Evolutionary conservation across 2,113 vertebrate species (phyloP).

Genomic region (Indicator maculatus): DNA sequence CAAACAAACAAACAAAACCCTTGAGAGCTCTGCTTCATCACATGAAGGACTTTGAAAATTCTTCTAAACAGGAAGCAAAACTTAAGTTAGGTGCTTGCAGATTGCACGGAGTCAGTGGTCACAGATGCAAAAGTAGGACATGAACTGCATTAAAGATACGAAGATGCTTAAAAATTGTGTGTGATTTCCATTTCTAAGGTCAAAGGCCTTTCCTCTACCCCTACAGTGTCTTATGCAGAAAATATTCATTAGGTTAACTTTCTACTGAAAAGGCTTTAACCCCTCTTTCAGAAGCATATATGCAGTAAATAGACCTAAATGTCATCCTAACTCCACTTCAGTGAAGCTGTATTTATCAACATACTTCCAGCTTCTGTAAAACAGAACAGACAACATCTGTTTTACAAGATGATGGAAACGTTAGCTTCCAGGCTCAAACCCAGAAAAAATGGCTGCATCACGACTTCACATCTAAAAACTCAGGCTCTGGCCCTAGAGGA

Average conservation of each 20-base stretch:
- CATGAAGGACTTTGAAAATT: background rate
- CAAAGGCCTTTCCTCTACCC: background rate
- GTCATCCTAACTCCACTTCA: background rate
- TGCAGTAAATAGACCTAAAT: background rate
- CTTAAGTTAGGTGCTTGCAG: background rate
- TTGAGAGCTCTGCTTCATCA: background rate
- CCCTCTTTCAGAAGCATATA: background rate
- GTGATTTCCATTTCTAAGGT: background rate
- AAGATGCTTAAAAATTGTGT: background rate
- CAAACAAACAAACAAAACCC: accelerated
- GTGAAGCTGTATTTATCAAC: background rate
- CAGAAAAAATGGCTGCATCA: background rate
- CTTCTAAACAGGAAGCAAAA: background rate
- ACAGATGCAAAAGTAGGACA: background rate
- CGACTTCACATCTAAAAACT: background rate
- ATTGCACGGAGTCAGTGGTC: background rate
- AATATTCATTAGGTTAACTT: background rate
- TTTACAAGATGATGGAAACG: background rate
- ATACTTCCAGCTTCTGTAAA: background rate
- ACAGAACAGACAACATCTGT: background rate
- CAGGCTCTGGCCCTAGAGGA: background rate
- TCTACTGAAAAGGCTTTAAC: background rate
- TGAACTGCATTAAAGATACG: background rate
- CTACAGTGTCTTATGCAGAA: background rate
- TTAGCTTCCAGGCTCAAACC: background rate